Percentiles rank a stretch among this genome's conserved stretches.
Evolutionary conservation across 2,113 vertebrate genomes (phyloP).

Genomic region (Hyaena hyaena): DNA sequence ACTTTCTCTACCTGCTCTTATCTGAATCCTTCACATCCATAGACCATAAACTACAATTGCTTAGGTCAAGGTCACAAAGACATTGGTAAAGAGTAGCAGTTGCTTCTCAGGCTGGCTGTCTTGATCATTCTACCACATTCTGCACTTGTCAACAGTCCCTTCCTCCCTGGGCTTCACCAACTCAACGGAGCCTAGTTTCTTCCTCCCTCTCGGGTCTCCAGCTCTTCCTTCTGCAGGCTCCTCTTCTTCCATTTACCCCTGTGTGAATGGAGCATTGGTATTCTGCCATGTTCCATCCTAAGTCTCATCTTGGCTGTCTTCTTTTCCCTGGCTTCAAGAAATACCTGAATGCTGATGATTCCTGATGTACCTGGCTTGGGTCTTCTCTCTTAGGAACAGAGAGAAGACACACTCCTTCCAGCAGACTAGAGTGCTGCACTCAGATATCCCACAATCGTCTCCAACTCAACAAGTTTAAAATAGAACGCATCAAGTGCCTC

Average conservation of each 20-base stretch:
- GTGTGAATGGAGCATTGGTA: accelerated
- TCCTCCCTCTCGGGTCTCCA: not conserved
- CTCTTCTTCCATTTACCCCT: not conserved
- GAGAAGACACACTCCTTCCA: not conserved
- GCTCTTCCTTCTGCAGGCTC: not conserved
- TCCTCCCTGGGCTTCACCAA: not conserved
- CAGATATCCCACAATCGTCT: too few species aligned
- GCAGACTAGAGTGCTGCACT: accelerated
- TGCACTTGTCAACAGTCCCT: accelerated
- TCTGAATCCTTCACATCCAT: not conserved
- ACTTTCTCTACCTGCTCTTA: not conserved
- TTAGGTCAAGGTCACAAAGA: not conserved
- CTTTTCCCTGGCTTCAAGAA: not conserved
- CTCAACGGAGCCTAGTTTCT: not conserved
- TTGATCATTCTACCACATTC: not conserved
- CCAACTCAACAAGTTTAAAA: not conserved
- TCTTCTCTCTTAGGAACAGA: not conserved
- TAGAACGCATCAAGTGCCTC: not conserved
- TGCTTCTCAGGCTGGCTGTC: not conserved
- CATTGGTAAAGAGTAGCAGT: too few species aligned
- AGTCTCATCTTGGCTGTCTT: not conserved
- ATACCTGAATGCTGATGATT: not conserved
- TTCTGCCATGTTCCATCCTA: not conserved
- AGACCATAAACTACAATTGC: not conserved
- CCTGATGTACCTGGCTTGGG: not conserved